A percentile compares a stretch with the other conserved stretches of the same genome.
Conservation (phyloP, 1,140 invertebrate genomes). For the Anastrepha obliqua region DNA sequence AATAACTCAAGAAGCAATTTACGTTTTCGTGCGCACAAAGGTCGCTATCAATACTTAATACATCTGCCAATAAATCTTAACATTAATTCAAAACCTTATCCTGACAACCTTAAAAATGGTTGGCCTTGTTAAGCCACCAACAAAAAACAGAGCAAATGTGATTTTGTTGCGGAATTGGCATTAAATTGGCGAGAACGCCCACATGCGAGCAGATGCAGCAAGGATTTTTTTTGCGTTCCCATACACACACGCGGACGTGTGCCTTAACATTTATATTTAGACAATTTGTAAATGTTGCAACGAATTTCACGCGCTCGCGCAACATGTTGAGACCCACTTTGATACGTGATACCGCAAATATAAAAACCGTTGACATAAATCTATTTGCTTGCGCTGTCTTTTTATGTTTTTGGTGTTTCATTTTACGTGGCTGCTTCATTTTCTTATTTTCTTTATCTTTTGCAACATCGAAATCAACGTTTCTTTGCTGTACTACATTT, state of each 20-base stretch:
- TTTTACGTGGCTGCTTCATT: neutral
- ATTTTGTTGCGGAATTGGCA: neutral
- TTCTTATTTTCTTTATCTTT: slow-evolving; percentile 12
- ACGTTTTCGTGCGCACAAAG: neutral
- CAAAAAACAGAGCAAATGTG: neutral
- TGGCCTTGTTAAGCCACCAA: neutral
- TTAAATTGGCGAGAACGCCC: neutral
- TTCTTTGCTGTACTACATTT: neutral
- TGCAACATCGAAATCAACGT: neutral
- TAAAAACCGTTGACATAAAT: slow-evolving; percentile 43
- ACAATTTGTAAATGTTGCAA: slow-evolving; percentile 31
- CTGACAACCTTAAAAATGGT: neutral
- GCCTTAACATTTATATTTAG: neutral
- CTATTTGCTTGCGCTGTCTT: slow-evolving; percentile 19
- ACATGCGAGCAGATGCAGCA: neutral
- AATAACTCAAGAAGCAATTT: neutral
- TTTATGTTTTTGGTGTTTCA: neutral
- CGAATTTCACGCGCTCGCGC: neutral
- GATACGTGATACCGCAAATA: slow-evolving; percentile 36
- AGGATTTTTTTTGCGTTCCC: neutral
- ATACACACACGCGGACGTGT: neutral
- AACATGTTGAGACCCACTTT: slow-evolving; percentile 37
- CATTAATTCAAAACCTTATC: slow-evolving; percentile 25
- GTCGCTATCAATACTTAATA: neutral
- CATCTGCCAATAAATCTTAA: slow-evolving; percentile 17